Evolutionary conservation across 2,113 vertebrate species (phyloP), one percentile per base, ranked within the genome.

Genomic region (Heteronetta atricapilla): DNA sequence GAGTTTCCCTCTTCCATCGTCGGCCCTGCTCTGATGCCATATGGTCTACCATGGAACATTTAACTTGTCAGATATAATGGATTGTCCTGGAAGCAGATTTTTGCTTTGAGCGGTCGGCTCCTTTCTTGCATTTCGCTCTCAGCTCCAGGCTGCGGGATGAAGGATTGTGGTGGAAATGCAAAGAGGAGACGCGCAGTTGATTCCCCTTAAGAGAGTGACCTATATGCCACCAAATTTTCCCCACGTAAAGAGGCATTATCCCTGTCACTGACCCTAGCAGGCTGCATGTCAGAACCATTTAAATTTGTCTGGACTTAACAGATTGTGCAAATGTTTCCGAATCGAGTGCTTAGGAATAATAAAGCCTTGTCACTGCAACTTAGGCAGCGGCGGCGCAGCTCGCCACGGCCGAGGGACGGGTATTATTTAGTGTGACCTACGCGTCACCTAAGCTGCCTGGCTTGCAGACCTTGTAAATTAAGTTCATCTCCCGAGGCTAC

Each of bases 1-100:
- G 98, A 98, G 97, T 95, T 94, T 97, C 90, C 97, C 97, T 97
- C 97, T 98, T 96, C 97, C 97, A 95, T 96, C 91, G 97, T 85
- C 92, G 94, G 97, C 97, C 95, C 98, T 95, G 98, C 98, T 98
- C 98, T 82, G 93, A 68, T 98, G 98, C 98, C 98, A 99, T 99
- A 98, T 99, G 98, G 98, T 98, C 96, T 98, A 98, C 96, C 98
- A 99, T 97, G 98, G 98, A 98, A 99, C 98, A 99, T 98, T 99
- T 98, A 98, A 98, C 98, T 98, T 99, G 98, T 99, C 98, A 99
- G 97, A 97, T 97, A 98, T 98, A 99, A 99, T 99, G 98, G 98
- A 99, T 99, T 97, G 98, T 97, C 98, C 98, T 98, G 98, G 98
- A 98, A 99, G 98, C 98, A 98, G 98, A 98, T 98, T 98, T 98